Evolutionary conservation across 2,113 vertebrate genomes (phyloP).

Genomic region (Vombatus ursinus): DNA sequence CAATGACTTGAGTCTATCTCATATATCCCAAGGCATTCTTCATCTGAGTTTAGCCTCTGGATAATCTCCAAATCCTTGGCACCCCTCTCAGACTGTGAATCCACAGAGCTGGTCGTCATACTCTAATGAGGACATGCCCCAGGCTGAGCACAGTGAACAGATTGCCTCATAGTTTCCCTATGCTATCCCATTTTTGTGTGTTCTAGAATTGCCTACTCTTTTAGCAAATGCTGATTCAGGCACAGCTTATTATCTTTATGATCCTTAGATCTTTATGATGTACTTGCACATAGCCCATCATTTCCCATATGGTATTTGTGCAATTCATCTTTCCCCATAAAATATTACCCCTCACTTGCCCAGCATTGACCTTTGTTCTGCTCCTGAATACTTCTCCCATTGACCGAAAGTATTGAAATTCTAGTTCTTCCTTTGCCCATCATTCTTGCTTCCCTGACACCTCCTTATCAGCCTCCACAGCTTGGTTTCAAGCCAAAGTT

Average conservation of each 20-base stretch:
- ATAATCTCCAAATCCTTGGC: slow-evolving; percentile 19
- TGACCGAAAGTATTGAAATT: not conserved
- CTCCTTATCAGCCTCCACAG: no score
- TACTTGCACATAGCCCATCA: not conserved
- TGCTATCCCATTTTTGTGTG: not conserved
- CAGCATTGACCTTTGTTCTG: not conserved
- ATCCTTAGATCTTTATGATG: slow-evolving; percentile 4
- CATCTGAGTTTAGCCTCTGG: not conserved
- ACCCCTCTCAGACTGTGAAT: not conserved
- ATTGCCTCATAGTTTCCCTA: not conserved
- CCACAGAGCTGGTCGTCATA: not conserved
- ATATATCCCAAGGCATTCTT: not conserved
- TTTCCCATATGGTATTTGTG: not conserved
- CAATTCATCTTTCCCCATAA: slow-evolving; percentile 18
- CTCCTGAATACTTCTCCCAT: not conserved
- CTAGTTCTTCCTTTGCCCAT: not conserved
- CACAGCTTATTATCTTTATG: not conserved
- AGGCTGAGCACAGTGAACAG: not conserved
- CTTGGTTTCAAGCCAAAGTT: not conserved
- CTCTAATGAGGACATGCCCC: not conserved
- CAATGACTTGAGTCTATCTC: not conserved
- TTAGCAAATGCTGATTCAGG: not conserved
- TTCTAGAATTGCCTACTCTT: not conserved
- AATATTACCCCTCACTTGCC: not conserved
- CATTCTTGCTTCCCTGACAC: not conserved